Conservation (phyloP, 2,888 invertebrate genomes). For the Drosophila neonasuta region DNA sequence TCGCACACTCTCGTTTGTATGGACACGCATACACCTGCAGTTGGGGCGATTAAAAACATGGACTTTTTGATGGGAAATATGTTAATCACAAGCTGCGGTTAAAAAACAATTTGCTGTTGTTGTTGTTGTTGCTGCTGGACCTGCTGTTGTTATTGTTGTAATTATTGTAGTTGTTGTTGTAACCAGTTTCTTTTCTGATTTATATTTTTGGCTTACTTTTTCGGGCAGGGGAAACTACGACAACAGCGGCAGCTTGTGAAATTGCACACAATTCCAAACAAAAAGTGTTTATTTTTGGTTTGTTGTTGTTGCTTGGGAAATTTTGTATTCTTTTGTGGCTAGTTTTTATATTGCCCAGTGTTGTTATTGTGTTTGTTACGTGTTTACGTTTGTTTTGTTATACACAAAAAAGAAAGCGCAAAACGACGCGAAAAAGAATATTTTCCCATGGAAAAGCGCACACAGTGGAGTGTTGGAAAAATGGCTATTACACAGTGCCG, state of each 20-base stretch:
- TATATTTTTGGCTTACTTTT: slow-evolving; percentile 76
- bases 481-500: slow-evolving; percentile 39
- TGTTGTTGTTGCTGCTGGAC: slow-evolving; percentile 11
- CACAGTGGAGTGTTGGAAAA: slow-evolving; percentile 27
- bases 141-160: slow-evolving; percentile 27
- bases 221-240: slow-evolving; percentile 10
- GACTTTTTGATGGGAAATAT: slow-evolving; percentile 74
- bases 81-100: slow-evolving; percentile 70
- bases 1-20: slow-evolving; percentile 46
- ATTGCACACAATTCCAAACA: slow-evolving; percentile 41
- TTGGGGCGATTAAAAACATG: slow-evolving; percentile 60
- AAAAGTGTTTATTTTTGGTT: slow-evolving; percentile 26
- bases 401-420: slow-evolving; percentile 73
- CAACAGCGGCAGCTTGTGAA: slow-evolving; percentile 42
- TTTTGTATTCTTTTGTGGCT: slow-evolving; percentile 41
- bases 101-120: slow-evolving; percentile 29
- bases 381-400: slow-evolving; percentile 56
- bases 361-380: slow-evolving; percentile 11
- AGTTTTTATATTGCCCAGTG: slow-evolving; percentile 11
- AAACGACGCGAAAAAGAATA: slow-evolving; percentile 59
- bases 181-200: slow-evolving; percentile 72
- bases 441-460: slow-evolving; percentile 68
- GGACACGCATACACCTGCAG: slow-evolving; percentile 19
- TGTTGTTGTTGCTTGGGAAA: slow-evolving; percentile 18
- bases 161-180: slow-evolving; percentile 43